Evolutionary conservation across 2,888 invertebrate genomes (phyloP).

Genomic region (Crepidodera aurea): DNA sequence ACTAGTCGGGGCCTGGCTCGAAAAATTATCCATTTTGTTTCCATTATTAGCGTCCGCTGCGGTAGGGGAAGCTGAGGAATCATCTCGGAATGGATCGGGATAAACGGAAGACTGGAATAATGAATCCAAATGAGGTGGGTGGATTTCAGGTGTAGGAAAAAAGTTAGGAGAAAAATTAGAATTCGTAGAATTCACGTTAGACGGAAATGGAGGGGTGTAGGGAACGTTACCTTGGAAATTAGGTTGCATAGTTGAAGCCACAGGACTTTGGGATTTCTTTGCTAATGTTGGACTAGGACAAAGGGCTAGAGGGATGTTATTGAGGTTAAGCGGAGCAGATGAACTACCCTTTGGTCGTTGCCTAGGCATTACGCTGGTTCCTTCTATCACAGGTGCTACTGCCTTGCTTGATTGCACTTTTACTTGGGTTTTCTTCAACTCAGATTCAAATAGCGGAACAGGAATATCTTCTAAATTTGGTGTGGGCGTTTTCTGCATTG

Average conservation of each 20-base stretch:
- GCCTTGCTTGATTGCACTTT: slow-evolving; percentile 56
- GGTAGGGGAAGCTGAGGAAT: slow-evolving; percentile 49
- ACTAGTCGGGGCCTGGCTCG: slow-evolving; percentile 33
- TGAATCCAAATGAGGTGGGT: slow-evolving; percentile 65
- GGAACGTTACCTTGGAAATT: slow-evolving; percentile 40
- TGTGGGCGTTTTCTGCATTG: slow-evolving; percentile 69
- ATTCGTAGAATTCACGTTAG: slow-evolving; percentile 26
- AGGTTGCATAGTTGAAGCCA: slow-evolving; percentile 39
- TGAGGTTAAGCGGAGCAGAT: slow-evolving; percentile 58
- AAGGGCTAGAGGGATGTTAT: slow-evolving; percentile 64
- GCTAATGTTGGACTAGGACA: slow-evolving; percentile 65
- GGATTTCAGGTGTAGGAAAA: slow-evolving; percentile 43
- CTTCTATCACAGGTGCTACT: slow-evolving; percentile 66
- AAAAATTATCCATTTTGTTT: slow-evolving; percentile 44
- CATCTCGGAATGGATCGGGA: slow-evolving; percentile 77
- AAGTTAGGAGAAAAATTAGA: slow-evolving; percentile 37
- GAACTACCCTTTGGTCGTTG: slow-evolving; percentile 79
- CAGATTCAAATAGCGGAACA: slow-evolving; percentile 75
- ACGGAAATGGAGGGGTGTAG: slow-evolving; percentile 44
- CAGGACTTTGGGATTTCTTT: slow-evolving; percentile 59
- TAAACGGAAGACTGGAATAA: slow-evolving; percentile 73
- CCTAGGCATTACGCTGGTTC: slow-evolving; percentile 83
- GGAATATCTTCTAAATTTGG: slow-evolving; percentile 72
- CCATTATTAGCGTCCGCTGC: slow-evolving; percentile 33
- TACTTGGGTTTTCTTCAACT: slow-evolving; percentile 68